Percentiles rank a stretch among this genome's conserved stretches.
Evolutionary conservation across 2,888 invertebrate genomes (phyloP).

Genomic region (Sialis lutaria): DNA sequence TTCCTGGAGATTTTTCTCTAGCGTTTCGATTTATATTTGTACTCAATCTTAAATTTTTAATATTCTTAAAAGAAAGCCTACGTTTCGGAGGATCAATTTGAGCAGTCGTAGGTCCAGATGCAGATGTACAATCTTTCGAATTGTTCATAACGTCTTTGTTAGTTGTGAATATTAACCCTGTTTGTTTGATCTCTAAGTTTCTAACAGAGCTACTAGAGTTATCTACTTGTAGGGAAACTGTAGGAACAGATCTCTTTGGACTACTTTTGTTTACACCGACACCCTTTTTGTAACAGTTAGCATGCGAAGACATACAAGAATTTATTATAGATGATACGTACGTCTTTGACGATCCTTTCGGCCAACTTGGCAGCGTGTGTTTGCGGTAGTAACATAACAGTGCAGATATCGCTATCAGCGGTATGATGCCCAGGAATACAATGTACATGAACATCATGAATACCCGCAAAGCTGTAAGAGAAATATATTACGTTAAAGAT

Average conservation of each 20-base stretch:
- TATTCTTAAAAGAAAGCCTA: constrained; percentile 18
- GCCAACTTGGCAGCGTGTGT: constrained; percentile 41
- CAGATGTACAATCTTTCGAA: constrained; percentile 16
- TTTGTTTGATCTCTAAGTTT: constrained; percentile 35
- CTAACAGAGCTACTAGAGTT: constrained; percentile 10
- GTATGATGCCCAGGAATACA: constrained; percentile 74
- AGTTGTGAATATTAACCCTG: constrained; percentile 45
- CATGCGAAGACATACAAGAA: neutral
- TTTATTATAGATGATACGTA: constrained; percentile 25
- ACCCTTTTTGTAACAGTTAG: constrained; percentile 6
- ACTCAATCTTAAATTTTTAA: constrained; percentile 16
- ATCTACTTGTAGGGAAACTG: constrained; percentile 14
- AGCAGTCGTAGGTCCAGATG: neutral
- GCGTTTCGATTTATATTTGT: constrained; percentile 9
- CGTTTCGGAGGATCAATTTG: constrained; percentile 3
- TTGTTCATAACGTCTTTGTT: constrained; percentile 35
- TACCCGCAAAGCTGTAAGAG: constrained; percentile 49
- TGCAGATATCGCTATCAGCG: constrained; percentile 45
- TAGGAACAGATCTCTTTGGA: constrained; percentile 13
- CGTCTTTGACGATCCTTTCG: constrained; percentile 28
- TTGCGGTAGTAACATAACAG: constrained; percentile 60
- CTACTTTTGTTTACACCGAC: constrained; percentile 9
- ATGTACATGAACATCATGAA: constrained; percentile 71
- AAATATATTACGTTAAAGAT: constrained; percentile 8
- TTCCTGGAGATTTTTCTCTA: constrained; percentile 12